phyloP scores from a whole-genome alignment of 2,113 vertebrate species.

The Balaeniceps rex region DNA sequence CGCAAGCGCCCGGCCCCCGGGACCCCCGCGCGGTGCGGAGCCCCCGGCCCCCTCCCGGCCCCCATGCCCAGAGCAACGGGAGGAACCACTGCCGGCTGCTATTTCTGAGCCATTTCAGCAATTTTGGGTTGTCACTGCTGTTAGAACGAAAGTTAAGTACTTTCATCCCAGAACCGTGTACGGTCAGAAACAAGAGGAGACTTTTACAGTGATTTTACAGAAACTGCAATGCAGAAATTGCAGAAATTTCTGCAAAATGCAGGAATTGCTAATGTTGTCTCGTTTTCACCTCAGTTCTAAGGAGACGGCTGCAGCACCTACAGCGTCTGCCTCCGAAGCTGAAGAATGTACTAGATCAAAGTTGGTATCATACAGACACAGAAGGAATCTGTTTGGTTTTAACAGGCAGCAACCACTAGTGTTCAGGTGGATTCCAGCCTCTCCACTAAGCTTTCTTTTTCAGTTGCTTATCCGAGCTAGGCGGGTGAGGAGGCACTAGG shows the following conservation, averaged over 20 bases:
- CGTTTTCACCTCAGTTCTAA: not conserved
- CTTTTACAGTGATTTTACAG: not conserved
- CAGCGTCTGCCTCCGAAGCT: not conserved
- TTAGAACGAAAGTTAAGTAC: rapidly evolving
- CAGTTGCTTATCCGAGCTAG: not conserved
- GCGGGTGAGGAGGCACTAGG: not conserved
- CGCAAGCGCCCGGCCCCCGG: not conserved
- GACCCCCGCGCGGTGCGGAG: not conserved
- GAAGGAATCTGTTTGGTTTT: rapidly evolving
- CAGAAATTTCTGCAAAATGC: not conserved
- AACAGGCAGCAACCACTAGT: no score
- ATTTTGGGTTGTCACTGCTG: not conserved
- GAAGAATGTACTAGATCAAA: rapidly evolving
- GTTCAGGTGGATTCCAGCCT: not conserved
- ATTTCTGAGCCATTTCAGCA: not conserved
- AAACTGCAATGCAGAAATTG: not conserved
- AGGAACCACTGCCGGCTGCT: not conserved
- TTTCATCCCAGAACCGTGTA: not conserved
- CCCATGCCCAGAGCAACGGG: not conserved
- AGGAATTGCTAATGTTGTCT: not conserved
- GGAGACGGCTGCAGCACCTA: not conserved
- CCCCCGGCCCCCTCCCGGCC: no score
- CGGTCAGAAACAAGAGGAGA: not conserved
- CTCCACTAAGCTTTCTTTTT: not conserved
- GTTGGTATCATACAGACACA: rapidly evolving